Percentiles rank a stretch among this genome's conserved stretches.
Evolutionary conservation across 2,888 invertebrate genomes (phyloP).

Genomic region (Caenorhabditis angaria): DNA sequence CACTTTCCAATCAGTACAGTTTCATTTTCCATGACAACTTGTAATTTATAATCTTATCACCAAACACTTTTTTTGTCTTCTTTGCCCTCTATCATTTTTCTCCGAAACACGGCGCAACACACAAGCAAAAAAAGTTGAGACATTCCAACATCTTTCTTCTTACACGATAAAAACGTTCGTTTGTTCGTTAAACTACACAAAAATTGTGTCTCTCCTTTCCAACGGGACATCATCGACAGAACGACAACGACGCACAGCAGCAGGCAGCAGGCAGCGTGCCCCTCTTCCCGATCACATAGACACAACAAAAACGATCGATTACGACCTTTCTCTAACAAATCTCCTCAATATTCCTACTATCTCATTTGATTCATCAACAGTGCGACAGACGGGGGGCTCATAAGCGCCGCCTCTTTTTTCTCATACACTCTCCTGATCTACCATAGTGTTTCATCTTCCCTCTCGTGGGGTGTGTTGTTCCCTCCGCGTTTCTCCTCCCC

Average conservation of each 20-base stretch:
- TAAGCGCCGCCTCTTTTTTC: neutral
- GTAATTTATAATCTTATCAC: no score
- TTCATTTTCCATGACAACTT: no score
- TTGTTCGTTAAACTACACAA: neutral
- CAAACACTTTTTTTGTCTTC: no score
- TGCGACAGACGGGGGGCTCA: conserved; percentile 2
- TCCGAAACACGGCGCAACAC: no score
- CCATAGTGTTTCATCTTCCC: neutral
- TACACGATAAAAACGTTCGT: neutral
- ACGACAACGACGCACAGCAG: neutral
- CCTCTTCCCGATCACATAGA: conserved; percentile 2
- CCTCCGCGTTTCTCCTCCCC: neutral
- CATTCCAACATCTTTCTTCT: neutral
- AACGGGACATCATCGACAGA: neutral
- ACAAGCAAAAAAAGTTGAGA: neutral
- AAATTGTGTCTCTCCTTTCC: no score
- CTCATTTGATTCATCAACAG: neutral
- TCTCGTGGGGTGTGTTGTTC: conserved; percentile 4
- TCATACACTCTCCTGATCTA: neutral
- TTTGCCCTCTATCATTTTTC: neutral
- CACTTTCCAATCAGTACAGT: no score
- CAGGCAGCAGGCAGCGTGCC: neutral
- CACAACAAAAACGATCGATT: conserved; percentile 4
- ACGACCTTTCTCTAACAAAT: neutral
- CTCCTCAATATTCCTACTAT: neutral